These are phyloP conservation scores for Premnoplex brunnescens DNA, from an alignment of 2,797 vertebrate genomes.

Conservation along the genomic window DNA sequence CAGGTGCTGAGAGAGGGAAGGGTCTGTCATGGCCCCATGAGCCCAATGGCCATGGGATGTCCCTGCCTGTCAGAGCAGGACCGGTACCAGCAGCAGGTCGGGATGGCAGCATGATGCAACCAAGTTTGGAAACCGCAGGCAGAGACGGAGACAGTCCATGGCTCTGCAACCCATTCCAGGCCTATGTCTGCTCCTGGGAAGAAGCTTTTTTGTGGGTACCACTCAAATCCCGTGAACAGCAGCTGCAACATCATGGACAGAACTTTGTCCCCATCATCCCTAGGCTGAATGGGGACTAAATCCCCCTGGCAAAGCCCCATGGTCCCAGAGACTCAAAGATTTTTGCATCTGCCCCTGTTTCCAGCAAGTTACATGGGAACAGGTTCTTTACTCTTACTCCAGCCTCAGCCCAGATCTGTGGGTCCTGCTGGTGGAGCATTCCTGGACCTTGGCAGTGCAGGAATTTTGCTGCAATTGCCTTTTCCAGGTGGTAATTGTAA, in stretches of 20 bases:
- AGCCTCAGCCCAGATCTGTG: fast-evolving
- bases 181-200: background rate
- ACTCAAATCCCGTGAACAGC: background rate
- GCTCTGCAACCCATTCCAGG: background rate
- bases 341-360: background rate
- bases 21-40: background rate
- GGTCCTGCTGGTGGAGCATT: background rate
- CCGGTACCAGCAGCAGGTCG: background rate
- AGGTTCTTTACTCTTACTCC: fast-evolving
- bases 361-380: background rate
- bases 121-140: background rate
- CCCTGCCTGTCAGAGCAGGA: background rate
- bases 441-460: background rate
- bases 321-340: background rate
- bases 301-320: fast-evolving
- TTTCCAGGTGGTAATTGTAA: background rate
- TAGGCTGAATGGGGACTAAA: background rate
- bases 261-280: background rate
- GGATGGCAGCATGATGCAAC: background rate
- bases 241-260: background rate
- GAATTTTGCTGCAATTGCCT: background rate
- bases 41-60: background rate
- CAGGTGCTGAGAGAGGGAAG: background rate
- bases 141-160: background rate
- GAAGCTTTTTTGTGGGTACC: background rate